Base-by-base conservation (phyloP, 2,113 vertebrate genomes). In the Crocuta crocuta region DNA sequence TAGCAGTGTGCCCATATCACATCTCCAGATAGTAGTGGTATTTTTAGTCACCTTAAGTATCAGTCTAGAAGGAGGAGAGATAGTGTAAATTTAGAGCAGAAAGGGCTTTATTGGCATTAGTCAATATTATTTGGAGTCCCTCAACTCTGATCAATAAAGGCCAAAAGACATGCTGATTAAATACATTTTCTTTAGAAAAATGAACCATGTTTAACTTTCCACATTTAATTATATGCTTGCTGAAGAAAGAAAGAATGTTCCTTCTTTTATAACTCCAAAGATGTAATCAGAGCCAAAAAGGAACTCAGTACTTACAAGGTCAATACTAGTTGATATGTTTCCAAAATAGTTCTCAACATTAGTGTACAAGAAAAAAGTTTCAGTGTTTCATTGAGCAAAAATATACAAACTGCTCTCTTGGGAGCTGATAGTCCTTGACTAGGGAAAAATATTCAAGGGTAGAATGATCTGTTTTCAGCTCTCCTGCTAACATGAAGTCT, bases 351-450 rank as follows among this genome's bases (percentile, higher is more conserved):
- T 97, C 63, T 96, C 82, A 91, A 79, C 86, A 79, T 90, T 48
- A 95, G 12, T 61, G 43, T 65, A n/a, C 12, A 68, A 95, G 93
- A 89, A 90, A 90, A 91, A 93, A 58, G 3, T 89, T 97, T 80
- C 66, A 94, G 65, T 95, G 94, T 97, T 97, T 98, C 83, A 84
- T 88, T 98, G 94, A 97, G 71, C 63, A 97, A 95, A 98, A 97
- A 96, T 78, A 96, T 19, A 94, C 68, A 96, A 95, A 97, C 33
- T 97, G 35, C 50, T 93, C 94, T 61, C 94, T 96, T 94, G 97
- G 90, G 97, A 96, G 48, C 68, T 66, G 82, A 70, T 65, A 39
- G 58, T 95, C 90, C 92, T 97, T 96, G 90, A 90, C 83, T 68
- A 68, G 24, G 65, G 10, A 95, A 90, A 81, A 86, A 58, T 61